Base-by-base conservation (phyloP, 2,113 vertebrate species). In the Rostratula benghalensis region DNA sequence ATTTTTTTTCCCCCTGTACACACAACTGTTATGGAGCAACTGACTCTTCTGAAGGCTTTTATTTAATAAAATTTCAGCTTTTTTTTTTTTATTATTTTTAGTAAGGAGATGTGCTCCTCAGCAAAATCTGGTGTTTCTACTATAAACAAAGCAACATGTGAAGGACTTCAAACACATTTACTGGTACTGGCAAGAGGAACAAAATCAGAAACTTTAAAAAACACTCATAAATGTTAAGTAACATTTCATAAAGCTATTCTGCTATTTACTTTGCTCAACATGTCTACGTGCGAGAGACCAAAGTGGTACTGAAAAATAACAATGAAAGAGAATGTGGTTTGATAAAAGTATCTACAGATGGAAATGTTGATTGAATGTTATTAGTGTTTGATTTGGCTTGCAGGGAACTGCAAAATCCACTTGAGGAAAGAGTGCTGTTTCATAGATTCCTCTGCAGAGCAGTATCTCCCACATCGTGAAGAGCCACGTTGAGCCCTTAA, bases 11-110 rank as follows among this genome's bases (percentile, higher is more conserved):
- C 43, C 43, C 68, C 43, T 43, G 43, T 87, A 60, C 90, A 87
- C 94, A 96, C 82, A 97, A 97, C 96, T 97, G 77, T 96, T 97
- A 85, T 91, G 94, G 94, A 95, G 92, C 87, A 97, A 97, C 91
- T 87, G 83, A 97, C 86, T 96, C 78, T 97, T 97, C 95, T 96
- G 89, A 95, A 96, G 69, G 68, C 35, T 97, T 96, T 97, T 94
- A 70, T 97, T 97, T 97, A 92, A 87, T 92, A 93, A 83, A 91
- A 89, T 20, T 87, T 96, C 64, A 92, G 43, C 35, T 83, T 76
- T 22, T 60, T 84, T 92, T 93, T 95, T 96, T 75, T 48, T 82
- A 45, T 80, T 95, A 96, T 79, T 48, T 77, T 81, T 82, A 96
- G 87, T 69, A 94, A 78, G 60, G 87, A 97, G 93, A 97, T 96